Base-by-base conservation (phyloP, 2,113 vertebrate species). In the Monopterus albus region DNA sequence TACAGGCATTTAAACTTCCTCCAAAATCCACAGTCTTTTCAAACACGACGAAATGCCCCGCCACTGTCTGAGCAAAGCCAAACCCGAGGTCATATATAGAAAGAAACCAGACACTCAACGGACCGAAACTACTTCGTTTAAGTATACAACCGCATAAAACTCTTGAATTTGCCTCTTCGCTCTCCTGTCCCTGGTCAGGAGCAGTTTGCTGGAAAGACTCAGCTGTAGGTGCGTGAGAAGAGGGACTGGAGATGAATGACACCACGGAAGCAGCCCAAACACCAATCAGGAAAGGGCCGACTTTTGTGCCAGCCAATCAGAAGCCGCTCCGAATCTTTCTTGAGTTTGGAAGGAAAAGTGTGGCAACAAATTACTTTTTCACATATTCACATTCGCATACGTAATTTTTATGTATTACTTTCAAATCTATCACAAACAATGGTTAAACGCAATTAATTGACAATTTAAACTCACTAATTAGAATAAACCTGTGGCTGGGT, bases 221-320 rank as follows among this genome's bases (percentile, higher is more conserved):
- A 6, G 39, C 33, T 42, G 11, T 80, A 64, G 82, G 72, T 42
- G 81, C 50, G 67, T 0, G 53, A 1, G 38, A 12, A 82, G 82
- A 12, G 53, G 78, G 68, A 10, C 71, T 14, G 1, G 4, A 0
- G 28, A 38, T 58, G 81, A 82, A 2, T 49, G 76, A 82, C 66
- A 75, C 60, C 65, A 7, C 65, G 20, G 71, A 61, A 76, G 46
- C n/a, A 15, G 8, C 49, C 3, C 11, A 0, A 23, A 0, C 3
- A 60, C 91, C 88, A 91, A 91, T 90, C 79, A 80, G 53, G 10
- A 50, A 29, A 56, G 5, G 15, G 31, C 17, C 4, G 7, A 42
- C 5, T 65, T 38, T 52, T 13, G 3, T 6, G 0, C 2, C n/a
- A 80, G 66, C 89, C 88, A 91, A 91, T 88, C 75, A 82, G 13